Percentiles rank a stretch among this genome's conserved stretches.
Evolutionary conservation across 2,113 vertebrate genomes (phyloP).

Genomic region (Eidolon helvum): DNA sequence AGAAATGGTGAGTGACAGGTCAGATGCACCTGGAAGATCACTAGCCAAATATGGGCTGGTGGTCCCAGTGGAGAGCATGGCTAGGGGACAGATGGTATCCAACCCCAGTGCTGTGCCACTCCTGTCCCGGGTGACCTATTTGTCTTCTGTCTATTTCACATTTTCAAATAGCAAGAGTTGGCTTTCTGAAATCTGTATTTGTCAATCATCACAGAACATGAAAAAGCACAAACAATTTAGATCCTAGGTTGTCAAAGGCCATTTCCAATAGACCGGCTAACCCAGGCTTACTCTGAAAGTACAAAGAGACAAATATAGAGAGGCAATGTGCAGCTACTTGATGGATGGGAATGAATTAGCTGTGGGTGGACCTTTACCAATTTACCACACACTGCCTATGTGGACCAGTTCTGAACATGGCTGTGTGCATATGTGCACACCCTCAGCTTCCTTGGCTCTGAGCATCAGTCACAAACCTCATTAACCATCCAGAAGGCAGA

Average conservation of each 20-base stretch:
- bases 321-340: conserved; percentile 35
- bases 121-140: background rate
- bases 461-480: background rate
- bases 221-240: background rate
- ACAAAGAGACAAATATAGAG: background rate
- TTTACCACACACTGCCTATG: background rate
- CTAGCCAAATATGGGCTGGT: background rate
- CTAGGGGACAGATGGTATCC: background rate
- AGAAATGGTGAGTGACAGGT: background rate
- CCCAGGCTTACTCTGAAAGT: conserved; percentile 49
- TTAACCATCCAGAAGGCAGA: background rate
- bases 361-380: background rate
- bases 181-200: background rate
- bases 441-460: background rate
- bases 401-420: background rate
- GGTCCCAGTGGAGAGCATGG: background rate
- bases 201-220: background rate
- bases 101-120: background rate
- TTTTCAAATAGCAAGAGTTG: background rate
- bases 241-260: background rate
- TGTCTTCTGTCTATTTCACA: background rate
- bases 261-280: background rate
- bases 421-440: background rate
- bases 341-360: background rate
- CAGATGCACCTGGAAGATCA: background rate